phyloP scores from a whole-genome alignment of 2,797 vertebrate species.

The Oreochromis grahami region DNA sequence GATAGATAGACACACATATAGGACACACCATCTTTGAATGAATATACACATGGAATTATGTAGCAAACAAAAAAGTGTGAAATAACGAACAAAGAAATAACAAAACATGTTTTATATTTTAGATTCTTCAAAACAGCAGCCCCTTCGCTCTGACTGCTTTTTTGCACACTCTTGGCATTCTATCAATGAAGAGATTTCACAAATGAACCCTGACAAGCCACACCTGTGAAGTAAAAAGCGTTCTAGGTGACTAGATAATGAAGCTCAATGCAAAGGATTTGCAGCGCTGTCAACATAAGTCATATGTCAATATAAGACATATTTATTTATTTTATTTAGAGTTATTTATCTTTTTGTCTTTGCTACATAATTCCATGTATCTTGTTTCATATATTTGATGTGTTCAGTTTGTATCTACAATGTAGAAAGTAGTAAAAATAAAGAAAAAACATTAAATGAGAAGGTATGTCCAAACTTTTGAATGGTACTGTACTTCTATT shows the following conservation, averaged over 20 bases:
- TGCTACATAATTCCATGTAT: neutral
- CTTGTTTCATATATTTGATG: neutral
- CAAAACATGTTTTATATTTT: no score
- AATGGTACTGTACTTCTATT: neutral
- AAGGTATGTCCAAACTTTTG: neutral
- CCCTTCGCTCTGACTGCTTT: no score
- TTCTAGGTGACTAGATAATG: neutral
- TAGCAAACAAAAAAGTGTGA: no score
- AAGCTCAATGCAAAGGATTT: neutral
- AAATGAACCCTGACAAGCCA: neutral
- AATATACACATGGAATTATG: no score
- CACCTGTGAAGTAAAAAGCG: neutral
- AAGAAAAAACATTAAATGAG: neutral
- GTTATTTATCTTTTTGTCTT: neutral
- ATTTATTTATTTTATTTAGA: neutral
- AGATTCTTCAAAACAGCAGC: no score
- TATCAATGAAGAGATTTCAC: neutral
- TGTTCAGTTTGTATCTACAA: neutral
- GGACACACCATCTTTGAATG: no score
- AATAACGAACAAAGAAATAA: no score
- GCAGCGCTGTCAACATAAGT: neutral
- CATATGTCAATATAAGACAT: no score
- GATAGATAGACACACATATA: no score
- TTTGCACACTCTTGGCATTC: neutral
- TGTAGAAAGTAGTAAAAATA: neutral